Base-by-base conservation (phyloP, 92 coral and sea anemone species). In the Bergia puertoricense region DNA sequence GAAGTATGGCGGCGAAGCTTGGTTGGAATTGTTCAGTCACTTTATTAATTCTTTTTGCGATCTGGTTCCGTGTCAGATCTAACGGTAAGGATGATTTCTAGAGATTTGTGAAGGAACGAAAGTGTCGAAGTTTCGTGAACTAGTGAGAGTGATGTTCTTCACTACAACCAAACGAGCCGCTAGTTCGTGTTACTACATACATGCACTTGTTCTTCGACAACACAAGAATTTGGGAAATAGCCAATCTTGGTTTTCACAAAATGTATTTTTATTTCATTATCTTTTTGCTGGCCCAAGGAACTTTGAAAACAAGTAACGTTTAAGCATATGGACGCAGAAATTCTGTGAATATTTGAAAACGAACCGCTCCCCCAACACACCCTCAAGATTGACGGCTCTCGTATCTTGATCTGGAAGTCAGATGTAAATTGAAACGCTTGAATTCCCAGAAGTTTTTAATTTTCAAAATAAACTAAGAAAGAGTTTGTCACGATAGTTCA, bases 1-100 rank as follows among this genome's bases (percentile, higher is more conserved):
- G 36, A 46, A 84, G 68, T n/a, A 84, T 72, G 79, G 67, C 68
- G 79, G 87, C 79, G 43, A 72, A 72, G 46, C 66, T 72, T 71
- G 78, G 30, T 48, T 84, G 87, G 79, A 72, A 15, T 48, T 69
- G 65, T 51, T 72, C 45, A 22, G 45, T 84, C 54, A 37, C 73
- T 16, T 46, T 84, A 4, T 16, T 51, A 23, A 48, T 84, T 44
- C 62, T 72, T 23, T 10, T 72, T 45, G 37, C 30, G 65, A 15
- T 84, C 22, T 74, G 23, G 79, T 45, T 20, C 9, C 69, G 37
- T 36, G 87, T 74, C 79, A 46, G 43, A 84, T 84, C 79, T 15
- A 45, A 69, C 69, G 77, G 87, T 84, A 48, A 69, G 79, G 18
- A 13, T 76, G 86, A 40, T 30, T 23, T 6, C 4, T 69, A 45